Conservation (phyloP, 2,113 vertebrate species). For the Tachysurus fulvidraco region DNA sequence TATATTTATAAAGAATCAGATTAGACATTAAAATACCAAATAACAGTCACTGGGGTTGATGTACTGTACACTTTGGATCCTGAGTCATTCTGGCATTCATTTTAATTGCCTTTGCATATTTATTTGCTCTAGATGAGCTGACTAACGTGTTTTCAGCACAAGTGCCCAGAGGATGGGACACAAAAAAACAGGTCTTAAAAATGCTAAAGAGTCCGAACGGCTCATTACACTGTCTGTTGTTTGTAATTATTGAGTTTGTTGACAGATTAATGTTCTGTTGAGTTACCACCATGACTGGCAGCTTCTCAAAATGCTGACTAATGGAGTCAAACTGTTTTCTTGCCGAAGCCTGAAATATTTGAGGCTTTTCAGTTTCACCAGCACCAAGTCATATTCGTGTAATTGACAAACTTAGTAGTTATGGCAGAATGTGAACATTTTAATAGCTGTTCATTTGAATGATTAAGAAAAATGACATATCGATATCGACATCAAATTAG, state of each 20-base stretch:
- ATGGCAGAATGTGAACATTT: background rate
- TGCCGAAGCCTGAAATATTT: slow-evolving; percentile 10
- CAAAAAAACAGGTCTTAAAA: background rate
- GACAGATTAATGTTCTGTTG: slow-evolving; percentile 39
- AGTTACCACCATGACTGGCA: slow-evolving; percentile 41
- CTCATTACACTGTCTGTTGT: slow-evolving; percentile 30
- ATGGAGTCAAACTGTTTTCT: slow-evolving; percentile 22
- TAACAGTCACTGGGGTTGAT: background rate
- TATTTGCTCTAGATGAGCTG: slow-evolving; percentile 1
- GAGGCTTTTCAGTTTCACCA: background rate
- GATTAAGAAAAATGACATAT: background rate
- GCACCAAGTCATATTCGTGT: background rate
- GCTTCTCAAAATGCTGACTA: slow-evolving; percentile 39
- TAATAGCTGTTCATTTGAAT: background rate
- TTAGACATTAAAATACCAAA: background rate
- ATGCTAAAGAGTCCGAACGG: background rate
- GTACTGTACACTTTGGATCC: background rate
- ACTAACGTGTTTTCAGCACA: no score
- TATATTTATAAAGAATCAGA: background rate
- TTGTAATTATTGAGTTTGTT: slow-evolving; percentile 44
- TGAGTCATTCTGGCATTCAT: background rate
- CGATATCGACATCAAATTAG: background rate
- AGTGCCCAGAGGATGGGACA: slow-evolving; percentile 12
- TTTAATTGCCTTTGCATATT: background rate
- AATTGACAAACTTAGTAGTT: background rate